Percentiles rank a stretch among this genome's conserved stretches.
These are phyloP conservation scores for Agriopis leucophaearia DNA, from an alignment of 2,888 invertebrate genomes.

Conservation along the genomic window DNA sequence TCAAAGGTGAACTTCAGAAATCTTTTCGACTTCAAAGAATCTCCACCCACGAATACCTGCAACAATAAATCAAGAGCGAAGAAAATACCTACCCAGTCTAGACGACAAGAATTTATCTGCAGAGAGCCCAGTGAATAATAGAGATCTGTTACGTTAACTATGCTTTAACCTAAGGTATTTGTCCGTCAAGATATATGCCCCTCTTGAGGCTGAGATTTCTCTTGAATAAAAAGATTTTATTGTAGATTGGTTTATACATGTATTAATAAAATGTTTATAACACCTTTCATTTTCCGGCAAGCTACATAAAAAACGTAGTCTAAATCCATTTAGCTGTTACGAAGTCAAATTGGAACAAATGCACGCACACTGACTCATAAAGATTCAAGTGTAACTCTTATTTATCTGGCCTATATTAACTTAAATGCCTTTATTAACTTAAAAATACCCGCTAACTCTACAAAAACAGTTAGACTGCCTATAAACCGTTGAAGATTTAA, in stretches of 20 bases:
- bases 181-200: conserved; percentile 37
- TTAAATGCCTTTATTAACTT: no score
- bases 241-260: conserved; percentile 4
- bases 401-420: no score
- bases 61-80: conserved; percentile 40
- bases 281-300: no score
- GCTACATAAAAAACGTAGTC: no score
- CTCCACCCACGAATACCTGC: conserved; percentile 25
- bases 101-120: conserved; percentile 45
- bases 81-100: conserved; percentile 45
- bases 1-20: conserved; percentile 5
- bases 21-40: conserved; percentile 20
- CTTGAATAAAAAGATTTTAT: conserved; percentile 22
- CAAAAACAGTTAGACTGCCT: no score
- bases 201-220: conserved; percentile 34
- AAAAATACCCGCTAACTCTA: no score
- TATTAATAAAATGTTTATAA: conserved; percentile 2
- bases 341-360: no score
- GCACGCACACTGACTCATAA: no score
- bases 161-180: conserved; percentile 42
- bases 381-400: no score
- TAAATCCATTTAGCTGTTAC: no score
- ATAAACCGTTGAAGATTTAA: no score
- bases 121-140: conserved; percentile 42
- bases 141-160: conserved; percentile 40